phyloP scores from a whole-genome alignment of 2,888 invertebrate species.

The Alsophila aescularia region DNA sequence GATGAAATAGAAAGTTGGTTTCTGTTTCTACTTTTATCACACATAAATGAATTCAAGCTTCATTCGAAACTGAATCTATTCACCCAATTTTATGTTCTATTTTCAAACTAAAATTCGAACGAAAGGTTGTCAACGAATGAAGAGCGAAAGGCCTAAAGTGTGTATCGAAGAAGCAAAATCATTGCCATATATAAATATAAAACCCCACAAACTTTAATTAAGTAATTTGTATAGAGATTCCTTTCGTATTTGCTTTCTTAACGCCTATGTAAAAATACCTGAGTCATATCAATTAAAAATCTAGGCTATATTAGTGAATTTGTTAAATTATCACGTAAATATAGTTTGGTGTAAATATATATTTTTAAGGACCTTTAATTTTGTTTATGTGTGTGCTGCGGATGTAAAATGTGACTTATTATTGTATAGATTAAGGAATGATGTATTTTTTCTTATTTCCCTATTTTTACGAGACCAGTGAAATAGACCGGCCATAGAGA shows the following conservation, averaged over 20 bases:
- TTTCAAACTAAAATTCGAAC: slow-evolving; percentile 35
- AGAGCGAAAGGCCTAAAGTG: slow-evolving; percentile 55
- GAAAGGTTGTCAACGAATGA: slow-evolving; percentile 52
- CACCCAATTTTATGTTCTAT: slow-evolving; percentile 29
- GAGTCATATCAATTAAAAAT: slow-evolving; percentile 77
- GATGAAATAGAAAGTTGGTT: not conserved
- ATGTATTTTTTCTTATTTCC: slow-evolving; percentile 42
- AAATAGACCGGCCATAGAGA: slow-evolving; percentile 21
- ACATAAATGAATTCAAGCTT: slow-evolving; percentile 36
- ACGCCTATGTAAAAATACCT: slow-evolving; percentile 67
- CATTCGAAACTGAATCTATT: slow-evolving; percentile 39
- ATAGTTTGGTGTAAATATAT: slow-evolving; percentile 53
- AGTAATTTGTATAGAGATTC: slow-evolving; percentile 48
- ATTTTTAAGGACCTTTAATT: slow-evolving; percentile 51
- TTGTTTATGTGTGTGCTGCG: slow-evolving; percentile 78
- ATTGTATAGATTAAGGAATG: slow-evolving; percentile 57
- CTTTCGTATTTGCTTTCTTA: slow-evolving; percentile 49
- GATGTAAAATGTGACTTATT: slow-evolving; percentile 74
- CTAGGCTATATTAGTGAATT: slow-evolving; percentile 70
- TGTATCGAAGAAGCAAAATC: slow-evolving; percentile 49
- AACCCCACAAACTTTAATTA: slow-evolving; percentile 32
- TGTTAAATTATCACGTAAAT: slow-evolving; percentile 56
- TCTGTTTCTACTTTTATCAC: not conserved
- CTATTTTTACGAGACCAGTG: slow-evolving; percentile 22
- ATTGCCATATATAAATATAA: slow-evolving; percentile 38